phyloP scores from a whole-genome alignment of 2,797 vertebrate species.

The Anguilla pacifica region DNA sequence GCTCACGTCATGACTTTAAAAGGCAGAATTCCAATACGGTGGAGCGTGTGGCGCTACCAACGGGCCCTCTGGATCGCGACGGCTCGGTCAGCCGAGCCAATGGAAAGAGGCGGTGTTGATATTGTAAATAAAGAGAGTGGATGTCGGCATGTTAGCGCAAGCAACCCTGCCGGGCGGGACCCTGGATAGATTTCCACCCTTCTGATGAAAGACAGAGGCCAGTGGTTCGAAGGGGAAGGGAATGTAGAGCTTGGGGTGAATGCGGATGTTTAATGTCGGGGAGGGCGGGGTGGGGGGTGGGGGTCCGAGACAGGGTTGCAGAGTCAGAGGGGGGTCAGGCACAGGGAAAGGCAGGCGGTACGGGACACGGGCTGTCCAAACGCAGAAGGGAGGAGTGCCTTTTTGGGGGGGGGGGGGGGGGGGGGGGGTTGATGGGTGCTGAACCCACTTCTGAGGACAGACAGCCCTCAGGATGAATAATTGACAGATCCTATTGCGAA shows the following conservation, averaged over 20 bases:
- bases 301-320: background rate
- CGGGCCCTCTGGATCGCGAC: background rate
- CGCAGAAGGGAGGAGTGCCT: background rate
- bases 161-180: background rate
- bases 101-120: background rate
- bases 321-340: background rate
- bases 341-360: background rate
- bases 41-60: background rate
- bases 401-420: background rate
- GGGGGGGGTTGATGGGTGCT: conserved; percentile 17
- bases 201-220: background rate
- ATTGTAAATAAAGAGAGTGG: background rate
- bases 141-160: background rate
- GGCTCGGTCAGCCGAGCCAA: background rate
- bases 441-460: conserved; percentile 35
- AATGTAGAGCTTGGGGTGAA: background rate
- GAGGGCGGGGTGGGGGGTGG: background rate
- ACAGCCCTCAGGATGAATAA: conserved; percentile 47
- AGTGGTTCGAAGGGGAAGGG: background rate
- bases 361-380: background rate
- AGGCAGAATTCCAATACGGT: background rate
- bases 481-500: conserved; percentile 44
- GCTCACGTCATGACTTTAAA: background rate
- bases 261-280: background rate
- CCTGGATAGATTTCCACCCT: background rate